Evolutionary conservation across 1,140 invertebrate genomes (phyloP).

Genomic region (Frieseomelitta varia): DNA sequence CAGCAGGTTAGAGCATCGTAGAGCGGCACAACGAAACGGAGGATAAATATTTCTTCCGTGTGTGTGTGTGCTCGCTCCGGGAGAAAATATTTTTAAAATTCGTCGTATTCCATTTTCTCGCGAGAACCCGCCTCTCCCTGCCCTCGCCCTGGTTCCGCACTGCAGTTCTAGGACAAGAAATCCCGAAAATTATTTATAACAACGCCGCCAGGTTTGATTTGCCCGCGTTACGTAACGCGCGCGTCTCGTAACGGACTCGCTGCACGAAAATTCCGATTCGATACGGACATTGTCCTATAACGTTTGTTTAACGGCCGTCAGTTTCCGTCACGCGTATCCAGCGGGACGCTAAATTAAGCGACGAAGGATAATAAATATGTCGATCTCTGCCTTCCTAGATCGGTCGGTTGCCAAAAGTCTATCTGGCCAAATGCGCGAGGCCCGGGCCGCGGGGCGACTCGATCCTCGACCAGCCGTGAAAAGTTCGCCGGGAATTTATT

Average conservation of each 20-base stretch:
- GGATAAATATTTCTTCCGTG: not conserved
- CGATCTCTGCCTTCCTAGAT: slow-evolving; percentile 1
- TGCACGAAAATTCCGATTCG: slow-evolving; percentile 15
- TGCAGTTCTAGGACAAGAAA: not conserved
- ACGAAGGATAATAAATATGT: slow-evolving; percentile 39
- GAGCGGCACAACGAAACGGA: not conserved
- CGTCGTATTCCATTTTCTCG: not conserved
- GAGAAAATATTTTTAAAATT: not conserved
- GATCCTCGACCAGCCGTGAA: not conserved
- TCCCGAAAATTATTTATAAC: slow-evolving; percentile 22
- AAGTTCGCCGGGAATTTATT: not conserved
- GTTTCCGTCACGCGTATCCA: slow-evolving; percentile 27
- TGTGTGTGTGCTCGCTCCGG: no score
- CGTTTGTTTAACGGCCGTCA: slow-evolving; percentile 36
- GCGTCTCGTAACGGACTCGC: not conserved
- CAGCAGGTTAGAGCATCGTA: not conserved
- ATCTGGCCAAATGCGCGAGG: not conserved
- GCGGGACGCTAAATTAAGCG: slow-evolving; percentile 19
- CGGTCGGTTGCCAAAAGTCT: not conserved
- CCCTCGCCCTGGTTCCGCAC: no score
- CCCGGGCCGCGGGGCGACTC: not conserved
- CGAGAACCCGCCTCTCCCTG: not conserved
- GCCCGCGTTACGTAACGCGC: not conserved
- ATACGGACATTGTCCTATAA: slow-evolving; percentile 27
- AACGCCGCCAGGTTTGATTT: not conserved